Evolutionary conservation across 2,888 invertebrate species (phyloP), one percentile per base, ranked within the genome.

Genomic region (Tachina lurida): DNA sequence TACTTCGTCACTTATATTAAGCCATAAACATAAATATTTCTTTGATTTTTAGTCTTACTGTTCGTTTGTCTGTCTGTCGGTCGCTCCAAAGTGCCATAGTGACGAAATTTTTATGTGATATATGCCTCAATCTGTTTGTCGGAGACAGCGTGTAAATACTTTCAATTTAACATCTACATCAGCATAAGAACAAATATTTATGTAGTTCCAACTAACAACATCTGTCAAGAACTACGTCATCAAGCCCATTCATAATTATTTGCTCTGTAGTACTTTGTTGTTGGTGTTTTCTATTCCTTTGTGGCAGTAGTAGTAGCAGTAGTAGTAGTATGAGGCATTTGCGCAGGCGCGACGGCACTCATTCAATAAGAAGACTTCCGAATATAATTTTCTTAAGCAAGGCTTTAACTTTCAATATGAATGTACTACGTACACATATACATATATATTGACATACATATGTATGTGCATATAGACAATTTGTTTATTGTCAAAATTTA

Each of bases 201-300:
- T n/a, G n/a, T n/a, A 67, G 71, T 79, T 86, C 88, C 87, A 87
- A 86, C 87, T 88, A 90, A 89, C 89, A 89, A 89, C 90, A 92
- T 91, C 91, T 91, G 91, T 91, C 91, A 90, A 91, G 88, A 88
- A 89, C 91, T 91, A 90, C 89, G 91, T 91, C 92, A 92, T 90
- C 89, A 89, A 85, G 81, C 70, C 82, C 85, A 82, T 86, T 86
- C 85, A 82, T 86, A 86, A 86, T 79, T 77, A 71, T 77, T 71
- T 58, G 41, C 58, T 58, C 13, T 49, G 19, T 63, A 63, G 68
- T 82, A 54, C 10, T 15, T 22, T 62, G 65, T 49, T 73, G 65
- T 62, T 67, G 52, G 43, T 60, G 19, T 54, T 70, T 39, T 70
- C 60, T 65, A n/a, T 56, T 8, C 1, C 10, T 63, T 70, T 49